Evolutionary conservation across 2,888 invertebrate species (phyloP), one percentile per base, ranked within the genome.

Genomic region (Pseudanteris insignis): DNA sequence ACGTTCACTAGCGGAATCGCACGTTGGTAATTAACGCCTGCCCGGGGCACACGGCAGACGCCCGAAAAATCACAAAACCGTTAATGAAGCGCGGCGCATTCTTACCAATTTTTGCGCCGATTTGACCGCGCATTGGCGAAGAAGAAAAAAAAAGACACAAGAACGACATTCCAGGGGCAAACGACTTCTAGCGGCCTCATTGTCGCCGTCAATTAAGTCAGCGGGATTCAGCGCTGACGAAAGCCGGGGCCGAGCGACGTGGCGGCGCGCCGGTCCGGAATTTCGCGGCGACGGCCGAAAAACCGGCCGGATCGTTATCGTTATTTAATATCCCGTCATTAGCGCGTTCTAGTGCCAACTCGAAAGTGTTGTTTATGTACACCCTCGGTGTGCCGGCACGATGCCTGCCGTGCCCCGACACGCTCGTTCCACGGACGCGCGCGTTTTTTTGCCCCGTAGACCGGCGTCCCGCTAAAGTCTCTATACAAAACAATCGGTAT

Each of bases 271-370:
- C 63, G 60, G 59, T 37, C 53, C 34, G 59, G 65, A 63, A 63
- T 58, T 26, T 48, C 59, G 63, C 60, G 63, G 54, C 28, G 13
- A 38, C 14, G 50, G 47, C 66, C 71, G 73, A 73, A 73, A 73
- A 65, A 58, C 50, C 48, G 64, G 60, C 71, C 66, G 72, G 70
- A 71, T 79, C 77, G 73, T 78, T 79, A 78, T 76, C 73, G 78
- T 79, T 77, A 77, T 78, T 79, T 78, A 78, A 79, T 79, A 79
- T 78, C 78, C 76, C 75, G 75, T 79, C 77, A 77, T 79, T 78
- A 79, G 76, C 74, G 76, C 73, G 72, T 68, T 73, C 75, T 73
- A 72, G 70, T 72, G 72, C 72, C 72, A 64, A 68, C 72, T 74
- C 69, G 67, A 64, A 69, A 74, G 72, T 69, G 75, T 77, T 77